phyloP scores from a whole-genome alignment of 1,140 invertebrate genomes.

The Adelges cooleyi region DNA sequence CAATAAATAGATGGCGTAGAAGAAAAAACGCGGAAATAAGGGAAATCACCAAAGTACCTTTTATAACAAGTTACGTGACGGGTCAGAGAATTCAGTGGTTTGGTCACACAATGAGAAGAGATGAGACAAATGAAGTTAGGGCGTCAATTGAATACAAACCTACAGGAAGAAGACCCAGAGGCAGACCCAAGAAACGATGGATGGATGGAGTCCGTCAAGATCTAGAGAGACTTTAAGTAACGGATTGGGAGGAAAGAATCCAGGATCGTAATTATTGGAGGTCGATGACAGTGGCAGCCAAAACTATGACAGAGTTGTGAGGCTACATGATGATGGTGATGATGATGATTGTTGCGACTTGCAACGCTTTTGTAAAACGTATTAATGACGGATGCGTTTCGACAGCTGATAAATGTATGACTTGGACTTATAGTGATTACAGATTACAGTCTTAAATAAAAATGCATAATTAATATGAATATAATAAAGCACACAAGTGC shows the following conservation, averaged over 20 bases:
- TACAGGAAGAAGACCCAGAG: not conserved
- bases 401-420: no score
- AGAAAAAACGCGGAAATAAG: not conserved
- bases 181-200: constrained; percentile 1
- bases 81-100: not conserved
- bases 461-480: no score
- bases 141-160: not conserved
- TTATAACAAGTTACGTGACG: not conserved
- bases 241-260: not conserved
- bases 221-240: not conserved
- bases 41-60: not conserved
- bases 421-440: no score
- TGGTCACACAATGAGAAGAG: not conserved
- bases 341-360: no score
- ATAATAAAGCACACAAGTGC: no score
- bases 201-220: constrained; percentile 11
- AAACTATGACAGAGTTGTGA: not conserved
- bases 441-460: no score
- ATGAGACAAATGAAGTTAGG: not conserved
- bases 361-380: no score
- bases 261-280: no score
- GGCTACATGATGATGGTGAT: no score
- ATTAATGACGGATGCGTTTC: no score
- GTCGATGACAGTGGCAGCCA: no score
- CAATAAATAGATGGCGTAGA: not conserved